Evolutionary conservation across 1,140 invertebrate species (phyloP).

Genomic region (Drosophila bipectinata): DNA sequence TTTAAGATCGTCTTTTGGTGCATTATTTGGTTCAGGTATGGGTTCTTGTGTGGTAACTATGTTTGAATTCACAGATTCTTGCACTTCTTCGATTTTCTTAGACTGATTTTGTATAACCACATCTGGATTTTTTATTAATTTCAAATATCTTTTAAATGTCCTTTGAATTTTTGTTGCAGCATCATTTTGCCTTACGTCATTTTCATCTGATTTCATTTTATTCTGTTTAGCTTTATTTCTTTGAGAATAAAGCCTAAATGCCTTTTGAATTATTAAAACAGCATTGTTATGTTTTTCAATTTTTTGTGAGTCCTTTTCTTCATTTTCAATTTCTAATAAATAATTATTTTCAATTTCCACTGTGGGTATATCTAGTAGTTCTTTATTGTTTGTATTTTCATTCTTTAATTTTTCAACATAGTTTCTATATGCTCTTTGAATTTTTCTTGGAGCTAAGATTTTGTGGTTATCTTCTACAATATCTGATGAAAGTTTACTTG

Average conservation of each 20-base stretch:
- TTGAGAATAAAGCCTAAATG: conserved; percentile 14
- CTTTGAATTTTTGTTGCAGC: conserved; percentile 27
- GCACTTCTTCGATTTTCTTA: background rate
- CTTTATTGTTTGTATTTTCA: background rate
- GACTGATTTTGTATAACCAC: background rate
- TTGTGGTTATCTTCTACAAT: background rate
- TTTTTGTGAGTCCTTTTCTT: background rate
- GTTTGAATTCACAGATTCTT: background rate
- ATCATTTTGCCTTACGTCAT: background rate
- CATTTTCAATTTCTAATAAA: background rate
- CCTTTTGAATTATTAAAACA: conserved; percentile 31
- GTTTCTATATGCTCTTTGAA: conserved; percentile 46
- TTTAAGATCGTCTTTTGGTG: background rate
- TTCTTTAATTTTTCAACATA: conserved; percentile 1
- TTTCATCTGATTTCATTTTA: background rate
- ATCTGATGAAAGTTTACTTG: background rate
- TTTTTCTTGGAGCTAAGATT: conserved; percentile 41
- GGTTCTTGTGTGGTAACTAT: background rate
- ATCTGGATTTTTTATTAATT: background rate
- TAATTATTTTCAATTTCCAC: background rate
- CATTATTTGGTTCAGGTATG: background rate
- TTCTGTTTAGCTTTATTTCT: background rate
- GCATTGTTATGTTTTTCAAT: conserved; percentile 3
- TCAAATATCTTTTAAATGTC: conserved; percentile 27
- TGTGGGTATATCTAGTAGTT: background rate